Evolutionary conservation across 2,888 invertebrate species (phyloP), one percentile per base, ranked within the genome.

Genomic region (Amiota mariae): DNA sequence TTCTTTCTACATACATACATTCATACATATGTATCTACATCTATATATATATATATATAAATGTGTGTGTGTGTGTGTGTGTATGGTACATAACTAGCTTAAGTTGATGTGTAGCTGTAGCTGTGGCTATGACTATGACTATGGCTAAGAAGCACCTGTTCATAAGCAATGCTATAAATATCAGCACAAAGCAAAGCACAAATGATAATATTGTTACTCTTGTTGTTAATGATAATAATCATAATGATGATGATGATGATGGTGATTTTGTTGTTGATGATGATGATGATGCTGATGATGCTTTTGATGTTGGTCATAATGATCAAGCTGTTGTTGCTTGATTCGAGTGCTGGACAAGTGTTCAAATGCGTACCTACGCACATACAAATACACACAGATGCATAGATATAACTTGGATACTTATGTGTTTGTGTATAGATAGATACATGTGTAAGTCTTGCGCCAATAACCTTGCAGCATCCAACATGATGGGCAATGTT

Each of bases 191-290:
- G 54, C 54, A 54, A 54, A 54, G 54, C 15, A 54, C 13, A 54
- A 13, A 54, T 54, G 36, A 36, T 36, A 36, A 36, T 36, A 36
- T 68, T 49, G 18, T 57, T 36, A 15, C 46, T 61, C 57, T 72
- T 67, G 18, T 11, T 72, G 61, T 61, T 56, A 47, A 54, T 64
- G 70, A 63, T 12, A 18, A 61, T 70, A 54, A 75, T 78, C 63
- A 75, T 72, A 66, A 68, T 70, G 36, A 73, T 73, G 61, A 68
- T 54, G 77, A 68, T 76, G 77, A 68, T 77, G 75, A 77, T 72
- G 73, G 10, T 36, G 36, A 36, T 24, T 24, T 24, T 36, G 36
- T 4, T 36, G 36, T 6, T 36, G 36, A 36, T 36, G 36, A 2
- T 36, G 48, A 8, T 67, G 47, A 6, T 3, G 67, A 67, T 15